Percentiles rank a stretch among this genome's conserved stretches.
Conservation (phyloP, 37 sponge, comb jelly and placozoan species). For the Spongilla lacustris region DNA sequence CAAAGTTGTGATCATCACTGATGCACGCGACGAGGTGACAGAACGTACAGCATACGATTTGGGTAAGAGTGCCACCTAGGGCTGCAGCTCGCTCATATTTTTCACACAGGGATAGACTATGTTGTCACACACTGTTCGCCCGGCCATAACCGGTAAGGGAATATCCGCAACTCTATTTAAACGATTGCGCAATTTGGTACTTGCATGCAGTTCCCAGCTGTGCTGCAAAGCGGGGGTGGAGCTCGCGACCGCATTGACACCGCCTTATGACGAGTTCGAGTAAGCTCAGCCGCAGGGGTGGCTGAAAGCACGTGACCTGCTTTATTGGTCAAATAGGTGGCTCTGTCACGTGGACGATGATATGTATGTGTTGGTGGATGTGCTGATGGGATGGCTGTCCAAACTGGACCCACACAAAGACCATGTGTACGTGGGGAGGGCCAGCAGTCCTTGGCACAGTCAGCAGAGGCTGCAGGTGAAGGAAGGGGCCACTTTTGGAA, state of each 20-base stretch:
- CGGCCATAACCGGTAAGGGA: background rate
- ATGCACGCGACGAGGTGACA: constrained; percentile 13
- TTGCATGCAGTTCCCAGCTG: constrained; percentile 15
- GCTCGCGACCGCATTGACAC: constrained; percentile 16
- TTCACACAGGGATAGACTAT: background rate
- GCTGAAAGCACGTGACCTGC: background rate
- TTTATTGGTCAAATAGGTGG: constrained; percentile 32
- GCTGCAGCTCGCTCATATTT: background rate
- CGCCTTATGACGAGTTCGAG: constrained; percentile 21
- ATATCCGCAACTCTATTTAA: background rate
- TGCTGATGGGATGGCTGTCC: constrained; percentile 20
- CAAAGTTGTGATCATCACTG: constrained; percentile 44
- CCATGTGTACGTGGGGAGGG: constrained; percentile 50
- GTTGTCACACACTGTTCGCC: background rate
- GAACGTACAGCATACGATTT: background rate
- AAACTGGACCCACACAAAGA: constrained; percentile 47
- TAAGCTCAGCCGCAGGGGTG: constrained; percentile 1
- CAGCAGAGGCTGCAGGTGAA: constrained; percentile 18
- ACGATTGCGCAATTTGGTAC: background rate
- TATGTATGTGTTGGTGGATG: constrained; percentile 49
- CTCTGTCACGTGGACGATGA: constrained; percentile 66
- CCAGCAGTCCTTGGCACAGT: constrained; percentile 34
- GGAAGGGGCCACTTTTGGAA: constrained; percentile 4
- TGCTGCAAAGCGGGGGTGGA: constrained; percentile 64
- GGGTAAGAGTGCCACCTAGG: background rate